A percentile compares a stretch with the other conserved stretches of the same genome.
Conservation (phyloP, 2,888 invertebrate genomes). For the Molanna angustata region DNA sequence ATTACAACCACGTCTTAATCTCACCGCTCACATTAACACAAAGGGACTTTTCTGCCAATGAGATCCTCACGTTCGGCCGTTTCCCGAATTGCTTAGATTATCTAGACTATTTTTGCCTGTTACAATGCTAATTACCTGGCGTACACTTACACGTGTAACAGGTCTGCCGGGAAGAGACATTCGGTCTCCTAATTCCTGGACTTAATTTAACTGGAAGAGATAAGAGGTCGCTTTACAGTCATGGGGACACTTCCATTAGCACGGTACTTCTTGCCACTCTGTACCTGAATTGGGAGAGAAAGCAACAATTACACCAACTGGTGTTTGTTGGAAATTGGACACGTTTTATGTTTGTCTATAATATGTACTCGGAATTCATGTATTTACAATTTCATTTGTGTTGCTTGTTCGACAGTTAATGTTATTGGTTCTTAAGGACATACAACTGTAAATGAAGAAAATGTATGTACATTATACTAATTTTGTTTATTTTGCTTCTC, state of each 20-base stretch:
- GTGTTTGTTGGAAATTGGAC: neutral
- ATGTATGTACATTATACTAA: too few relatives aligned
- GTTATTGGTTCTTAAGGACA: too few relatives aligned
- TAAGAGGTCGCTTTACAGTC: constrained; percentile 8
- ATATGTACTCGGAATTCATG: neutral
- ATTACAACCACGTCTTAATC: too few relatives aligned
- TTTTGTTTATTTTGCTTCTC: too few relatives aligned
- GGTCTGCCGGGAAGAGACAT: constrained; percentile 5
- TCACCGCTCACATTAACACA: too few relatives aligned
- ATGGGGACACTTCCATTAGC: constrained; percentile 11
- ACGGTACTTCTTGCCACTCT: too few relatives aligned
- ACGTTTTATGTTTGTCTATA: neutral
- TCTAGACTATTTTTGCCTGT: constrained; percentile 12
- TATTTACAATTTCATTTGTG: neutral
- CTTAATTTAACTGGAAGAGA: constrained; percentile 23
- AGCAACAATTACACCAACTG: too few relatives aligned
- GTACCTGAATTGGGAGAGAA: neutral
- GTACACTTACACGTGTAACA: constrained; percentile 2
- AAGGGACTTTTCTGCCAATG: too few relatives aligned
- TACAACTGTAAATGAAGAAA: too few relatives aligned
- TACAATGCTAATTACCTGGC: constrained; percentile 22
- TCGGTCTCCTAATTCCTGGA: constrained; percentile 18
- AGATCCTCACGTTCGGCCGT: constrained; percentile 4
- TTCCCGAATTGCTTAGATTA: neutral
- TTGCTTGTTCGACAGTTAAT: too few relatives aligned